Base-by-base conservation (phyloP, 2,113 vertebrate genomes). In the Sorex fumeus region DNA sequence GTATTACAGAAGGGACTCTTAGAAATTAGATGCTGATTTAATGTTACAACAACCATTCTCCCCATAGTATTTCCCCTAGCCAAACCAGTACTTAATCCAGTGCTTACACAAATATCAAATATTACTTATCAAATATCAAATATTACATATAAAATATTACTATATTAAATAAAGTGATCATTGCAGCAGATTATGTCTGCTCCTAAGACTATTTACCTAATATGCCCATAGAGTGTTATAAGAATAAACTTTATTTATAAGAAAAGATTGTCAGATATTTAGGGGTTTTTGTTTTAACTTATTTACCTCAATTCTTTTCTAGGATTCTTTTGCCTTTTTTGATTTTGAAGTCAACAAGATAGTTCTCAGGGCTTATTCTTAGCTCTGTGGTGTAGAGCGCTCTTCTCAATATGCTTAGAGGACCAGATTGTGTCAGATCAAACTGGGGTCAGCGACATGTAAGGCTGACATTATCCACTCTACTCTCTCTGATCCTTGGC, bases 271-370 rank as follows among this genome's bases (percentile, higher is more conserved):
- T 28, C 85, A 85, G 92, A 75, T 83, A 75, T 82, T 91, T 19
- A 70, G 40, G 78, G n/a, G 64, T 74, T 60, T 93, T n/a, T 27
- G 9, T 70, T 6, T 82, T 28, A 81, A n/a, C 16, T 36, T 78
- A 77, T 85, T 69, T 92, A 30, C 36, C 32, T 80, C 25, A 70
- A 6, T 71, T 81, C 86, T 7, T 84, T 11, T 40, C 84, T 60
- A 60, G 57, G 19, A 2, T 60, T 6, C 21, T 60, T 60, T 18
- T 60, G 16, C 16, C 12, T 3, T 60, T 60, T 60, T 60, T 60
- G 50, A 15, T 60, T 60, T 60, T 21, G 13, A 13, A 50, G 18
- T 60, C 57, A 60, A 18, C 57, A 60, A 18, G 57, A 18, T 21
- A 21, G 47, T 60, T 11, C 19, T 18, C 19, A 60, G 15, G 19